These are phyloP conservation scores for Prionace glauca DNA, from an alignment of 2,797 vertebrate species.

Conservation along the genomic window DNA sequence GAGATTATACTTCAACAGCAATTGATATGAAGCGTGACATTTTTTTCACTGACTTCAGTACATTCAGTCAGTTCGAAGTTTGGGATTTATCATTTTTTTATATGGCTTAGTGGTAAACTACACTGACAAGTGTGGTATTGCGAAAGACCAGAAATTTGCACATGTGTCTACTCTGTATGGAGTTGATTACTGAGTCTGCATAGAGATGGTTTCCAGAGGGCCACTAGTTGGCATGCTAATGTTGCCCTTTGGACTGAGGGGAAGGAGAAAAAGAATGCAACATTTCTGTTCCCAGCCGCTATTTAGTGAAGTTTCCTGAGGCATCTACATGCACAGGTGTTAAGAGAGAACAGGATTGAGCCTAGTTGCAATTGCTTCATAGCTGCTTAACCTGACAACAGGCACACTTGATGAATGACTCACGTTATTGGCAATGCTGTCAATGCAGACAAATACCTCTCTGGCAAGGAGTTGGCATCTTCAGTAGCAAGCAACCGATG, in stretches of 20 bases:
- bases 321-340: neutral
- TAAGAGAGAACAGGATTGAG: neutral
- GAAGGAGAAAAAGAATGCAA: neutral
- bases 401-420: neutral
- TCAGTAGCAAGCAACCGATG: neutral
- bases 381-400: neutral
- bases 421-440: neutral
- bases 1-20: neutral
- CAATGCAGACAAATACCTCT: neutral
- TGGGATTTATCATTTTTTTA: neutral
- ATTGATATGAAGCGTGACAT: neutral
- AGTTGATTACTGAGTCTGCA: neutral
- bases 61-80: neutral
- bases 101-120: neutral
- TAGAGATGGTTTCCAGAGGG: neutral
- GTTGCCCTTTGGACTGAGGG: neutral
- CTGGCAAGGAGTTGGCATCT: neutral
- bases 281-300: neutral
- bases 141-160: neutral
- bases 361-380: neutral
- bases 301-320: neutral
- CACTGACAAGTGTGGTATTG: neutral
- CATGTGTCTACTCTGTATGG: neutral
- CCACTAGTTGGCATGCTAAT: neutral
- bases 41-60: neutral